Evolutionary conservation across 2,113 vertebrate species (phyloP), one percentile per base, ranked within the genome.

Genomic region (Hemibagrus wyckioides): DNA sequence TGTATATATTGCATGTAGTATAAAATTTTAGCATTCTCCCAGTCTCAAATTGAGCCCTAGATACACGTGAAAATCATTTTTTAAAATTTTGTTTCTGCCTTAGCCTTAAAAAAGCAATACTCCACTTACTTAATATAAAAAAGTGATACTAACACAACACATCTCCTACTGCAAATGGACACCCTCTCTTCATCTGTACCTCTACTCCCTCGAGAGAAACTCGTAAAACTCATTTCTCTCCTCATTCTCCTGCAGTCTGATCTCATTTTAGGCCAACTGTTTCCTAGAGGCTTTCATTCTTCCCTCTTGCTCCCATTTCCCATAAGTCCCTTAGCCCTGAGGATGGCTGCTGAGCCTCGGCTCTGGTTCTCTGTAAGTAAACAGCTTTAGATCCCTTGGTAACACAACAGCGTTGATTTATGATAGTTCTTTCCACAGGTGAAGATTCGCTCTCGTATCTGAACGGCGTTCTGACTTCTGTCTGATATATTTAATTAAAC

Each of bases 321-420:
- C 54, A 82, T 71, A 76, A 77, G 83, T n/a, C 71, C 85, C 63
- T 63, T 48, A 50, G 57, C 75, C 50, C 82, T 52, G 7, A 89
- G 56, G 76, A 83, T 85, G 54, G 73, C 82, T 33, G 30, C 84
- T 30, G 79, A 25, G 54, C 88, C 61, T 69, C 61, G 39, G 83
- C 82, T 90, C 65, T 67, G 75, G 81, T 91, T 91, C 90, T 88
- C 80, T 76, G 67, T 48, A 88, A 61, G 87, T 86, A 85, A 92
- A 92, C 84, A 83, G 80, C 11, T 52, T 28, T n/a, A 21, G 21
- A 59, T 85, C 79, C 85, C 85, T 39, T 69, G 87, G 87, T 85
- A 79, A 80, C 52, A n/a, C 25, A 54, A 39, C 79, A 59, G 39
- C 30, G 77, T 44, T 81, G 63, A 80, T 73, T 63, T 80, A 82